Evolutionary conservation across 2,888 invertebrate species (phyloP).

Genomic region (Hetaerina titia): DNA sequence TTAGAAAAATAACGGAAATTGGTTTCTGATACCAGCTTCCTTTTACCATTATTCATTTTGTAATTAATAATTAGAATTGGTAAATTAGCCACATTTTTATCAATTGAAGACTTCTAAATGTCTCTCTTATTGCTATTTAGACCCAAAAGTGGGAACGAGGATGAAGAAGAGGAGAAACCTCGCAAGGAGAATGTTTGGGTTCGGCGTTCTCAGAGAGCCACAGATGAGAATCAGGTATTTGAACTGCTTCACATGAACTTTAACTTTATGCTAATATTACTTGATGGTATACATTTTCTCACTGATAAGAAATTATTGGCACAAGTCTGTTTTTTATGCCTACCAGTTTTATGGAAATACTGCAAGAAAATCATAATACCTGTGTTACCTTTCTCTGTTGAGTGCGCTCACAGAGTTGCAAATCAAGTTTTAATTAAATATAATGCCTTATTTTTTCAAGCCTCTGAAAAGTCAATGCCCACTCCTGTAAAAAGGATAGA

Average conservation of each 20-base stretch:
- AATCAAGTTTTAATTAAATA: background rate
- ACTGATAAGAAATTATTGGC: too few relatives aligned
- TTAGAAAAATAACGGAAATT: too few relatives aligned
- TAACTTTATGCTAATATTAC: background rate
- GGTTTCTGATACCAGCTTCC: too few relatives aligned
- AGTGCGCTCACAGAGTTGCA: too few relatives aligned
- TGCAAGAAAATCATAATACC: too few relatives aligned
- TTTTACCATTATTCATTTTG: background rate
- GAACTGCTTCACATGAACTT: background rate
- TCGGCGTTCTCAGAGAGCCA: constrained; percentile 69
- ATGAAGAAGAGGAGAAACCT: constrained; percentile 72
- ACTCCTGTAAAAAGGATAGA: too few relatives aligned
- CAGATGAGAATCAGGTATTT: constrained; percentile 33
- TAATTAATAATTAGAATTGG: background rate
- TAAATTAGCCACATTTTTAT: background rate
- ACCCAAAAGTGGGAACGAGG: constrained; percentile 68
- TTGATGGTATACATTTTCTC: too few relatives aligned
- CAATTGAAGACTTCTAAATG: background rate
- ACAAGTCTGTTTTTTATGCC: too few relatives aligned
- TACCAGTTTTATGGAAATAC: too few relatives aligned
- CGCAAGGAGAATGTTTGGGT: constrained; percentile 74
- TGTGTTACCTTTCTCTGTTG: too few relatives aligned
- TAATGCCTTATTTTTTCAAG: background rate
- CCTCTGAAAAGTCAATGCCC: background rate
- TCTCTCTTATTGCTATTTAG: constrained; percentile 49